A percentile compares a stretch with the other conserved stretches of the same genome.
These are phyloP conservation scores for Propithecus deckenii DNA, from an alignment of 2,797 vertebrate species.

Conservation along the genomic window DNA sequence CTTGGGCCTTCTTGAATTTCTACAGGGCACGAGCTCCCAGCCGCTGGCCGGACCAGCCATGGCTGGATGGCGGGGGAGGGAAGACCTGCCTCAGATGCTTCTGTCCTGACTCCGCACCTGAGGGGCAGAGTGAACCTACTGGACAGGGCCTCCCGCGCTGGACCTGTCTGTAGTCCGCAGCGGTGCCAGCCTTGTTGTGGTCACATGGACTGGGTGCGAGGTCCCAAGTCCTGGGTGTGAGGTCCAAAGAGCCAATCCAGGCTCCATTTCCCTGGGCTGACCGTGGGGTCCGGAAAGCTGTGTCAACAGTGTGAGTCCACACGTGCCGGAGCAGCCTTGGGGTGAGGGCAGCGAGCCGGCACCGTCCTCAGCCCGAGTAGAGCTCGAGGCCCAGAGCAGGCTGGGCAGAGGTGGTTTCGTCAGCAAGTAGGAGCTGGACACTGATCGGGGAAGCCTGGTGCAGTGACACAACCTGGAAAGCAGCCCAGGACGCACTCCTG, in stretches of 20 bases:
- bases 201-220: background rate
- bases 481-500: no score
- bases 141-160: background rate
- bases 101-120: background rate
- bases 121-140: background rate
- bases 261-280: background rate
- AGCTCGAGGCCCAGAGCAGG: no score
- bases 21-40: background rate
- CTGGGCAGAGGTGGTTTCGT: no score
- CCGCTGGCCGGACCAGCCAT: no score
- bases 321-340: background rate
- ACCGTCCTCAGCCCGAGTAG: no score
- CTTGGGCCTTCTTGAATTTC: background rate
- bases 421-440: no score
- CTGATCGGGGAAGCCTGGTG: no score
- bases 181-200: fast-evolving
- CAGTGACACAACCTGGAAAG: no score
- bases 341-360: no score
- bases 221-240: background rate
- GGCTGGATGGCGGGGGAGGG: background rate
- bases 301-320: background rate
- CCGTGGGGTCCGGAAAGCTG: background rate
- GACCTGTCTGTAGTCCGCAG: background rate
- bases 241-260: background rate
- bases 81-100: background rate